A percentile compares a stretch with the other conserved stretches of the same genome.
Conservation (phyloP, 2,888 invertebrate genomes). For the Strigamia transsilvanica region DNA sequence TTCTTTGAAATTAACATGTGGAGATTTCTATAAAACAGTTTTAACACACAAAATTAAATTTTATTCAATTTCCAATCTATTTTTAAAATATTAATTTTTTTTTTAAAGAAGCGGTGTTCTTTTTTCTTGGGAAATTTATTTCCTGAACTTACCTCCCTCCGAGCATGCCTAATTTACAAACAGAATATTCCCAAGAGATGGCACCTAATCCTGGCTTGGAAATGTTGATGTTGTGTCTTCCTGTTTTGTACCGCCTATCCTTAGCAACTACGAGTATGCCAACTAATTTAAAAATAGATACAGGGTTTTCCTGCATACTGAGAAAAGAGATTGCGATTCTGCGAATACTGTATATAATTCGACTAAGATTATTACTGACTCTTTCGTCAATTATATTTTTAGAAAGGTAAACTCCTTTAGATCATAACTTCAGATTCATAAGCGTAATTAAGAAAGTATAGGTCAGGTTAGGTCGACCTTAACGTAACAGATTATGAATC, state of each 20-base stretch:
- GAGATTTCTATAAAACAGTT: too few species aligned
- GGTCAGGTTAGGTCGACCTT: not conserved
- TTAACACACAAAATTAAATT: too few species aligned
- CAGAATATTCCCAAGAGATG: conserved; percentile 38
- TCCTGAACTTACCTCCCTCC: not conserved
- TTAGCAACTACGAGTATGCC: not conserved
- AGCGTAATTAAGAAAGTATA: not conserved
- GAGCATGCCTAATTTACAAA: conserved; percentile 19
- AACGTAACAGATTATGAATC: not conserved
- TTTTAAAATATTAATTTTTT: not conserved
- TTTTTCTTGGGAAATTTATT: not conserved
- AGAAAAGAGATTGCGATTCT: not conserved
- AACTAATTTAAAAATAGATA: conserved; percentile 5
- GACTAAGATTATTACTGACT: not conserved
- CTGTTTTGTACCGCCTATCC: not conserved
- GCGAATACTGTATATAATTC: not conserved
- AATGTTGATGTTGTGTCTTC: conserved; percentile 11
- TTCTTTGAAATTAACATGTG: not conserved
- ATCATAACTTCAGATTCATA: not conserved
- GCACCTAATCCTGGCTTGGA: conserved; percentile 10
- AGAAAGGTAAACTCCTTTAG: not conserved
- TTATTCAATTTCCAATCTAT: not conserved
- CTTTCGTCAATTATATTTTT: not conserved
- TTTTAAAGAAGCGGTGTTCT: not conserved
- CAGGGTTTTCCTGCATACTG: not conserved